Evolutionary conservation across 1,140 invertebrate genomes (phyloP).

Genomic region (Paralvinella palmiformis): DNA sequence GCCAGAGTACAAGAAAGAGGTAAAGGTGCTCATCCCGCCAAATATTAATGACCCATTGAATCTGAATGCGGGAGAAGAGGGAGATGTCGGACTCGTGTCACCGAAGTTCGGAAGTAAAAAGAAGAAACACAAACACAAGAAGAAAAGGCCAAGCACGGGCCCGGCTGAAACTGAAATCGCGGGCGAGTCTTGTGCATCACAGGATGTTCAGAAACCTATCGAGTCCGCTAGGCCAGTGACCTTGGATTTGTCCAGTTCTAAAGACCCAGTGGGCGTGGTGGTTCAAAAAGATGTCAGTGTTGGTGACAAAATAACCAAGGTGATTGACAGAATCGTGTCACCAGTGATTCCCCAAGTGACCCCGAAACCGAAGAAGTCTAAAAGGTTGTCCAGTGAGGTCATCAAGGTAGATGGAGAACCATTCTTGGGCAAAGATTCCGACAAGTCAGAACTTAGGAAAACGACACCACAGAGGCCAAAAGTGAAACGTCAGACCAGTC

Average conservation of each 20-base stretch:
- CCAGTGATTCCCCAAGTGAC: slow-evolving; percentile 73
- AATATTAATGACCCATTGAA: slow-evolving; percentile 88
- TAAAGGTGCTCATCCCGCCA: slow-evolving; percentile 85
- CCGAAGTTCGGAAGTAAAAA: slow-evolving; percentile 48
- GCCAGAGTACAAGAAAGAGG: slow-evolving; percentile 71
- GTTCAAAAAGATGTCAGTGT: not conserved
- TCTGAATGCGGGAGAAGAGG: slow-evolving; percentile 66
- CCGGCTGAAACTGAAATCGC: not conserved
- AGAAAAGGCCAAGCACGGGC: slow-evolving; percentile 31
- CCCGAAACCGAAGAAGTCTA: slow-evolving; percentile 64
- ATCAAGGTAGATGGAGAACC: not conserved
- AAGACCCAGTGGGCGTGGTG: too few relatives aligned
- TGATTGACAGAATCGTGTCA: slow-evolving; percentile 86
- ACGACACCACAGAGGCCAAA: not conserved
- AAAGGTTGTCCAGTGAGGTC: not conserved
- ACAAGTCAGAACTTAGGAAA: not conserved
- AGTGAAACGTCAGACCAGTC: not conserved
- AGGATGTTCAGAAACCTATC: too few relatives aligned
- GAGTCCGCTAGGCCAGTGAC: too few relatives aligned
- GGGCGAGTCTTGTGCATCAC: too few relatives aligned
- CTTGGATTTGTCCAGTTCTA: too few relatives aligned
- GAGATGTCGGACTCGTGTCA: slow-evolving; percentile 55
- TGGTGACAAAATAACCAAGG: slow-evolving; percentile 28
- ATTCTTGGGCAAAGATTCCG: slow-evolving; percentile 20
- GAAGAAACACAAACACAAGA: slow-evolving; percentile 56